Conservation (phyloP, 2,113 vertebrate species). For the Pteronura brasiliensis region DNA sequence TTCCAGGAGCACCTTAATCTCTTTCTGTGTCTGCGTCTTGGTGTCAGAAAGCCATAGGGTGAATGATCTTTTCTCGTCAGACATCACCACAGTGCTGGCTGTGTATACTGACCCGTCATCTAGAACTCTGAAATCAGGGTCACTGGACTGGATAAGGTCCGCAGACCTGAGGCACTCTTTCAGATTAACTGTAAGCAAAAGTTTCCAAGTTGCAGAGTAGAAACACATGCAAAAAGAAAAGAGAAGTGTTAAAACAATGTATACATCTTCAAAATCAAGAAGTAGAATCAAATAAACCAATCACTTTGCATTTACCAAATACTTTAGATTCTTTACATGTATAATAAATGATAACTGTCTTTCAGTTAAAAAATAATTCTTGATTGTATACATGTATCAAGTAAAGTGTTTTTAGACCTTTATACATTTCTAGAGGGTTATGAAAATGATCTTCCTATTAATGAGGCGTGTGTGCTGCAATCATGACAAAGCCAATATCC, state of each 20-base stretch:
- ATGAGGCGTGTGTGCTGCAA: background rate
- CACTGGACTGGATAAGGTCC: constrained; percentile 74
- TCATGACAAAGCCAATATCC: background rate
- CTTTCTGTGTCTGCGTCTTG: constrained; percentile 64
- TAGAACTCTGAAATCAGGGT: constrained; percentile 80
- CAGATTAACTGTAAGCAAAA: constrained; percentile 80
- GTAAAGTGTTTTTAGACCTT: background rate
- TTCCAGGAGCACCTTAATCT: constrained; percentile 82
- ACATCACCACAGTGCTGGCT: constrained; percentile 70
- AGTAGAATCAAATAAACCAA: background rate
- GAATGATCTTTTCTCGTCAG: constrained; percentile 82
- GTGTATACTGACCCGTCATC: constrained; percentile 82
- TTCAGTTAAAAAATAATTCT: background rate
- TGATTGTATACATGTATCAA: background rate
- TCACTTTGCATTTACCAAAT: background rate
- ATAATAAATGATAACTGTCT: background rate
- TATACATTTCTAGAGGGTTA: background rate
- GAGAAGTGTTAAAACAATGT: background rate
- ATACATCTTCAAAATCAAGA: background rate
- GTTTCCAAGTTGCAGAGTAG: constrained; percentile 18
- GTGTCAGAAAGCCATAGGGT: constrained; percentile 78
- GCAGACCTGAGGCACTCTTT: constrained; percentile 77
- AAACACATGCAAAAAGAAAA: background rate
- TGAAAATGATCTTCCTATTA: background rate
- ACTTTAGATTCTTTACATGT: background rate